A percentile compares a stretch with the other conserved stretches of the same genome.
These are phyloP conservation scores for Eristalis pertinax DNA, from an alignment of 2,888 invertebrate species.

Conservation along the genomic window DNA sequence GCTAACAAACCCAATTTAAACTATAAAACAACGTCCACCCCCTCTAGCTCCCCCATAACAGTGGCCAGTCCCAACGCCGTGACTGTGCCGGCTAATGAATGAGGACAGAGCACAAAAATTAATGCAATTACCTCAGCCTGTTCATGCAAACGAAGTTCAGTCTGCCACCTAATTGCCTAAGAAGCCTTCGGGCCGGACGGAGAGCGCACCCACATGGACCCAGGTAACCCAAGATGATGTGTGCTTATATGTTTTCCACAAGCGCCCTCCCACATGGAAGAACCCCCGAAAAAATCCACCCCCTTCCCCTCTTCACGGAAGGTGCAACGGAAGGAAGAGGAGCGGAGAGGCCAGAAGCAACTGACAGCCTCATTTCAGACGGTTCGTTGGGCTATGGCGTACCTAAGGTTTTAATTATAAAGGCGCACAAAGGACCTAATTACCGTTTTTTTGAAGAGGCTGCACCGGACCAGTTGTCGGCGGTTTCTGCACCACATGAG, in stretches of 20 bases:
- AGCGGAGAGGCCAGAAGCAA: constrained; percentile 51
- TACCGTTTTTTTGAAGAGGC: constrained; percentile 70
- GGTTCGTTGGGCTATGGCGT: constrained; percentile 68
- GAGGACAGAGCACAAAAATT: constrained; percentile 64
- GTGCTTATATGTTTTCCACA: constrained; percentile 22
- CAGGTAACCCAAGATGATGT: background rate
- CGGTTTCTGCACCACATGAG: constrained; percentile 68
- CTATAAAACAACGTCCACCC: constrained; percentile 17
- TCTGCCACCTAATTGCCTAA: constrained; percentile 68
- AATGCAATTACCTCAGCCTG: constrained; percentile 68
- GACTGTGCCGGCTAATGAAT: constrained; percentile 46
- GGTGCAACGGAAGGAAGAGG: constrained; percentile 64
- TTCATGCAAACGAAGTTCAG: constrained; percentile 68
- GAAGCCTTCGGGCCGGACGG: constrained; percentile 50
- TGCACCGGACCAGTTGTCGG: constrained; percentile 67
- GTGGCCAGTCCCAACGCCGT: background rate
- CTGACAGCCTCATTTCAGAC: constrained; percentile 71
- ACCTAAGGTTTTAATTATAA: constrained; percentile 72
- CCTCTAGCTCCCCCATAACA: too few relatives aligned
- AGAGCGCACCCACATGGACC: background rate
- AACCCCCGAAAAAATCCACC: too few relatives aligned
- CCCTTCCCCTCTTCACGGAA: too few relatives aligned
- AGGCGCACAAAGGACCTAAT: constrained; percentile 72
- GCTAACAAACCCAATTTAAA: constrained; percentile 54
- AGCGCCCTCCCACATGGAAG: constrained; percentile 9